phyloP scores from a whole-genome alignment of 2,797 vertebrate species.

The Siniperca undulata region DNA sequence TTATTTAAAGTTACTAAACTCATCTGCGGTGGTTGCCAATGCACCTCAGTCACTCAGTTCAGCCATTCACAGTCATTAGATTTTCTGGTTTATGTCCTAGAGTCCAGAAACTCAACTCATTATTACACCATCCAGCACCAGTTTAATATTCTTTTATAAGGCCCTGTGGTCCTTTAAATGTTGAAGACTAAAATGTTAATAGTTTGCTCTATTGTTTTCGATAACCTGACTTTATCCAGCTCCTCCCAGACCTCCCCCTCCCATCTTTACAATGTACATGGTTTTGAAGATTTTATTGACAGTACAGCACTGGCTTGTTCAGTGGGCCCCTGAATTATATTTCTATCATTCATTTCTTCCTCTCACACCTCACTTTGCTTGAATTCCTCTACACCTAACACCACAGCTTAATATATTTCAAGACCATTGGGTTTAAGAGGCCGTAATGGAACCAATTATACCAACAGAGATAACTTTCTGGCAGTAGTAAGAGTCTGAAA shows the following conservation, averaged over 20 bases:
- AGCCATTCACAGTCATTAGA: constrained; percentile 2
- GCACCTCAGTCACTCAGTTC: not conserved
- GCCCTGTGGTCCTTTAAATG: constrained; percentile 19
- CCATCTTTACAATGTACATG: not conserved
- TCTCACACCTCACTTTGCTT: not conserved
- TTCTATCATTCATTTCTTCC: not conserved
- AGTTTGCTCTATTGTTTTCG: constrained; percentile 9
- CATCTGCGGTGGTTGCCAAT: not conserved
- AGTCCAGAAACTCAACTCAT: constrained; percentile 11
- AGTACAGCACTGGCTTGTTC: not conserved
- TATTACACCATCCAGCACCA: constrained; percentile 9
- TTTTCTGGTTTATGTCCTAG: not conserved
- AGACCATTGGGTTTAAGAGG: not conserved
- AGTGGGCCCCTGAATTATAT: not conserved
- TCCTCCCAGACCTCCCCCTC: not conserved
- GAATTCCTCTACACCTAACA: not conserved
- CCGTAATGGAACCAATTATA: not conserved
- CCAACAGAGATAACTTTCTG: not conserved
- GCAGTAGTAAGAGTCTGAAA: not conserved
- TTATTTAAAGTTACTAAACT: not conserved
- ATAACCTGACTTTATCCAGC: not conserved
- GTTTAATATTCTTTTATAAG: constrained; percentile 38
- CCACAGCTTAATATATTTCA: not conserved
- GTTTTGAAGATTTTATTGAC: not conserved
- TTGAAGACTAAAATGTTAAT: constrained; percentile 21